A percentile compares a stretch with the other conserved stretches of the same genome.
phyloP scores from a whole-genome alignment of 2,888 invertebrate genomes.

The Ametastegia equiseti region DNA sequence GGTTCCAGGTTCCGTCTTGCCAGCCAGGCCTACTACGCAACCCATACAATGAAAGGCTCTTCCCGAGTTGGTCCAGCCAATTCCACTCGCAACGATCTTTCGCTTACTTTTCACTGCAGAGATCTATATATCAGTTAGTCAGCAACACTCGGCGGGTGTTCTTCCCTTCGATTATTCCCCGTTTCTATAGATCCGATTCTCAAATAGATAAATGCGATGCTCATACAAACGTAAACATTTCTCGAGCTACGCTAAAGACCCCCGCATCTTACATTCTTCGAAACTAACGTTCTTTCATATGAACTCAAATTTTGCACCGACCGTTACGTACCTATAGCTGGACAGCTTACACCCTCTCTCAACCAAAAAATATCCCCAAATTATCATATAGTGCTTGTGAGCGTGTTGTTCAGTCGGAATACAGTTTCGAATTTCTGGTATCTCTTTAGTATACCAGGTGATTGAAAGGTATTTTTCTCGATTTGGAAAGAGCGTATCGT shows the following conservation, averaged over 20 bases:
- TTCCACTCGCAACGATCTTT: neutral
- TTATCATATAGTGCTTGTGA: too few species aligned
- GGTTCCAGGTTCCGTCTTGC: neutral
- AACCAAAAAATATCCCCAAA: too few species aligned
- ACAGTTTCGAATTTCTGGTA: too few species aligned
- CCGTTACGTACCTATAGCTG: too few species aligned
- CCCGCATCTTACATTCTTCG: neutral
- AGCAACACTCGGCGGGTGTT: conserved; percentile 68
- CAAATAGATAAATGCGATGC: conserved; percentile 2
- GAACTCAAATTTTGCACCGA: neutral
- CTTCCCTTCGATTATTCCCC: conserved; percentile 58
- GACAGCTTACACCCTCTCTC: neutral
- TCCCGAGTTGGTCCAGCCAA: neutral
- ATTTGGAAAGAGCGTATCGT: too few species aligned
- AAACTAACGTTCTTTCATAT: neutral
- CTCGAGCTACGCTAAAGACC: neutral
- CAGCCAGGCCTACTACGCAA: neutral
- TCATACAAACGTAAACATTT: conserved; percentile 19
- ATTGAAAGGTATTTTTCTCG: too few species aligned
- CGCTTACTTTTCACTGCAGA: too few species aligned
- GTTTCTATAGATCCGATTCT: conserved; percentile 48
- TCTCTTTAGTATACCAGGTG: too few species aligned
- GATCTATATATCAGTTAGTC: conserved; percentile 71
- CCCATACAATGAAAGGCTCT: conserved; percentile 9
- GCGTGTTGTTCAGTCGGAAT: too few species aligned